Evolutionary conservation across 2,113 vertebrate genomes (phyloP).

Genomic region (Clupea harengus): DNA sequence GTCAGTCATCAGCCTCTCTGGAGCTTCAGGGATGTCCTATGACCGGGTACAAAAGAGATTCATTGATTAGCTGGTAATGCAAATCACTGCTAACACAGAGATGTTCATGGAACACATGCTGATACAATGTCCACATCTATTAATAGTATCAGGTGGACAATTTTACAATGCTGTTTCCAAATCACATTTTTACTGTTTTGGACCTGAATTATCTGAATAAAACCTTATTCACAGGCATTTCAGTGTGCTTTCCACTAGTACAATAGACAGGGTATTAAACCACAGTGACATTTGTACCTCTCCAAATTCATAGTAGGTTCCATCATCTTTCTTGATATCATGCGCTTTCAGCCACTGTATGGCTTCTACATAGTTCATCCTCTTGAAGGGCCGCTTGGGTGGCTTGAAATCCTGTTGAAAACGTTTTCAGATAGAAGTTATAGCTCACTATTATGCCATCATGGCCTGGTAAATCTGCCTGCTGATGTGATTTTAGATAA

Average conservation of each 20-base stretch:
- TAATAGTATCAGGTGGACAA: neutral
- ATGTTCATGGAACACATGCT: neutral
- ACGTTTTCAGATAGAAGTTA: neutral
- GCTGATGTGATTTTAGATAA: neutral
- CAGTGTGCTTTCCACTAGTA: neutral
- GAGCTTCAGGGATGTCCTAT: conserved; percentile 96
- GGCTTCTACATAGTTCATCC: conserved; percentile 91
- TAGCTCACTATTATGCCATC: neutral
- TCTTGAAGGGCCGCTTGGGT: conserved; percentile 85
- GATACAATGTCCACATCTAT: neutral
- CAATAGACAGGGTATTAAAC: too few species aligned
- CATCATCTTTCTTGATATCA: conserved; percentile 89
- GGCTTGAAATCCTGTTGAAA: conserved; percentile 82
- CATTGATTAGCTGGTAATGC: too few species aligned
- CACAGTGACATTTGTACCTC: conserved; percentile 69
- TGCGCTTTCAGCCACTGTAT: conserved; percentile 89
- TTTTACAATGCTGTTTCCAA: neutral
- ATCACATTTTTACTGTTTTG: neutral
- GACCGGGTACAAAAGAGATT: neutral
- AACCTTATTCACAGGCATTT: neutral
- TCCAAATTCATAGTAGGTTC: conserved; percentile 91
- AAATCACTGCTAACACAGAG: too few species aligned
- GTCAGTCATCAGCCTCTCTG: conserved; percentile 94
- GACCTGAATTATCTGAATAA: neutral
- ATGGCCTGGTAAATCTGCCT: neutral